Base-by-base conservation (phyloP, 2,888 invertebrate species). In the Hirtodrosophila duncani region DNA sequence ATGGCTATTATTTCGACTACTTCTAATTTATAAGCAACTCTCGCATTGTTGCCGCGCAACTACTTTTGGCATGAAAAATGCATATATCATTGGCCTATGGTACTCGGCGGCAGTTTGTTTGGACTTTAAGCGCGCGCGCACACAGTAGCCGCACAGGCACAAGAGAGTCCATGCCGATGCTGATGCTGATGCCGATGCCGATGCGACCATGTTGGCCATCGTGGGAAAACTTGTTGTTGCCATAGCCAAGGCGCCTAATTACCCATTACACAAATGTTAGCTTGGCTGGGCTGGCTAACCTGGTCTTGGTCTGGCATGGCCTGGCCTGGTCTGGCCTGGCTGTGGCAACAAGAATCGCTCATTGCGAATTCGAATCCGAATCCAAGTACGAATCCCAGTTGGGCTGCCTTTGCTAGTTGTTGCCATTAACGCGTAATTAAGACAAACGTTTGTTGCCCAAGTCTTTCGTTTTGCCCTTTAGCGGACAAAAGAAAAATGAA, bases 1-100 rank as follows among this genome's bases (percentile, higher is more conserved):
- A 71, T 71, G 78, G 71, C 74, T 75, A 74, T 75, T 81, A 79
- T 81, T 75, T 81, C 70, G 81, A 62, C 50, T 81, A 57, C 79
- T 75, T 79, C 75, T 67, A 81, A 81, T 75, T 75, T 75, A 81
- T 81, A 78, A 72, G 75, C 72, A 49, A 59, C 43, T 59, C 61
- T 34, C 46, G 57, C 60, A 67, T 56, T 56, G 52, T 70, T 59
- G 60, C 50, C 33, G 51, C 51, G 36, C 29, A 29, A 29, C 20
- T 39, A 27, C 27, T 39, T 49, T 62, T 53, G 58, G 69, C 57
- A 65, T 75, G 67, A 75, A 81, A 81, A 75, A 75, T 81, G 67
- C 75, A 81, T 75, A 75, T 81, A 74, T 72, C 72, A 81, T 74
- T 72, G 72, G 79, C 72, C 66, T 63, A 49, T 81, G 79, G 48